Evolutionary conservation across 1,140 invertebrate genomes (phyloP), one percentile per base, ranked within the genome.

Genomic region (Philopotamus ludificatus): DNA sequence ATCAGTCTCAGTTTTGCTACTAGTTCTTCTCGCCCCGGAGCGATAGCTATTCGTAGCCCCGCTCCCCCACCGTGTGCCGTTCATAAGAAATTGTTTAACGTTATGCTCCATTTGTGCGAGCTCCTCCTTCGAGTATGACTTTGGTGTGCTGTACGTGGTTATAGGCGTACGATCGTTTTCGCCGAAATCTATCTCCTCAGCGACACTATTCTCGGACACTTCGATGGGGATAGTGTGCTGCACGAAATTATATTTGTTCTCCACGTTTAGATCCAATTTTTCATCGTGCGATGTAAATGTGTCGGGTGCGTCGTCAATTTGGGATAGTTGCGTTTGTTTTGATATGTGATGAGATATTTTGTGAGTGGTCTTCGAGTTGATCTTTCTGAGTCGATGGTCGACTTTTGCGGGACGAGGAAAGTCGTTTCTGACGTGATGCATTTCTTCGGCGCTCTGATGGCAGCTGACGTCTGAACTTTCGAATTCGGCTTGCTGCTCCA

Each of bases 31-130:
- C 74, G 74, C 65, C 74, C 78, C 44, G 74, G 73, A 3, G 68
- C 72, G 7, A 57, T 71, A 4, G 72, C 68, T 3, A 68, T 73
- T 9, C 72, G 71, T 55, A 3, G 50, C 8, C 8, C 73, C 70
- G 69, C 79, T 81, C 12, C 77, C 81, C 83, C 83, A 85, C 69
- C 83, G 81, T 12, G 83, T 81, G 15, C 83, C 83, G 61, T 83
- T 84, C 54, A 84, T 72, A 66, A 85, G 71, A 68, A 85, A 85
- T 70, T 84, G 82, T 73, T 84, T 84, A 2, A 85, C 83, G 73
- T 85, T 85, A 71, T 84, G 84, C 68, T 85, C 83, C 83, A 85
- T 85, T 69, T 83, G 77, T 15, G 83, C 83, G 51, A 85, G 77
- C 72, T 84, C 83, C 54, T 78, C 73, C 16, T 71, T 71, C 25